Percentiles rank a stretch among this genome's conserved stretches.
Conservation (phyloP, 1,140 invertebrate species). For the Ceratosolen fusciceps region DNA sequence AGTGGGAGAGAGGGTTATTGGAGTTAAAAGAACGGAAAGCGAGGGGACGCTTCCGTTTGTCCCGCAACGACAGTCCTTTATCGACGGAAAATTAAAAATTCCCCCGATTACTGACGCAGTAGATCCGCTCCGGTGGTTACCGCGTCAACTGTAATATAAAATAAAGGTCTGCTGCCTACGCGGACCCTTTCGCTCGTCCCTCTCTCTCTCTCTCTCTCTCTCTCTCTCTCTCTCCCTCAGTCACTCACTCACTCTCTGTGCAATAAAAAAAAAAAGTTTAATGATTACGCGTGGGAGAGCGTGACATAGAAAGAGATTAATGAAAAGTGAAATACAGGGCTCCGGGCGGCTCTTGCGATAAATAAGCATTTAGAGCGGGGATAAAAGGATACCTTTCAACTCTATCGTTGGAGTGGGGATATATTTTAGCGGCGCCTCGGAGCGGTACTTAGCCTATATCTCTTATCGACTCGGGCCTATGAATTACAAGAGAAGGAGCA, state of each 20-base stretch:
- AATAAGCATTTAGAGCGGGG: background rate
- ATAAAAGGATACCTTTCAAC: background rate
- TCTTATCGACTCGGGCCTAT: background rate
- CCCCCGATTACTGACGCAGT: background rate
- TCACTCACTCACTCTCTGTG: too few species aligned
- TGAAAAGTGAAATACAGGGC: background rate
- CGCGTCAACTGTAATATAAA: background rate
- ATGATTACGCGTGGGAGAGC: background rate
- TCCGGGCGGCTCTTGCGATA: background rate
- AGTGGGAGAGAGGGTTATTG: too few species aligned
- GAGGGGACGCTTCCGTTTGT: conserved; percentile 1
- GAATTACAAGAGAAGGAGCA: background rate
- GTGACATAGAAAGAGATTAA: background rate
- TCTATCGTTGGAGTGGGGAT: background rate
- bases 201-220: too few species aligned
- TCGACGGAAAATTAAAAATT: conserved; percentile 6
- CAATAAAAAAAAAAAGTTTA: background rate
- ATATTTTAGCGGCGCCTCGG: background rate
- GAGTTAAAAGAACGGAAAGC: too few species aligned
- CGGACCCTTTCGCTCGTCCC: too few species aligned
- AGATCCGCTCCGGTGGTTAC: background rate
- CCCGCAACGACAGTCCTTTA: conserved; percentile 5
- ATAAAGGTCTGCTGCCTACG: too few species aligned
- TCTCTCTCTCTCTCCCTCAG: too few species aligned
- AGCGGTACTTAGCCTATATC: background rate